phyloP scores from a whole-genome alignment of 2,113 vertebrate species.

The Elaphurus davidianus region DNA sequence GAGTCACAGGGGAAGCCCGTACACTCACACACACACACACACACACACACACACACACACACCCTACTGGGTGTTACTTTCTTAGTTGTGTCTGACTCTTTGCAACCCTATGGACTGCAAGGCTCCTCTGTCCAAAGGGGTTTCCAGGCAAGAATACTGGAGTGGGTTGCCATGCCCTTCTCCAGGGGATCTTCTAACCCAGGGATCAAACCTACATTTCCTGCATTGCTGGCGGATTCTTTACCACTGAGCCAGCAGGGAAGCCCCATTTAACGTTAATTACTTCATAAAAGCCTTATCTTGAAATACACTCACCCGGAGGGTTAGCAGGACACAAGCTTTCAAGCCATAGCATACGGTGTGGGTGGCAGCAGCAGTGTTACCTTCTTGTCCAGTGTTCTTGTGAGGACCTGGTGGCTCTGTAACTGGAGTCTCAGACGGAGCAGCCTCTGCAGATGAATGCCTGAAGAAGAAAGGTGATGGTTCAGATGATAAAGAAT shows the following conservation, averaged over 20 bases:
- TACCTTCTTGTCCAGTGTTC: background rate
- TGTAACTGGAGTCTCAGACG: too few relatives aligned
- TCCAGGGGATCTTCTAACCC: background rate
- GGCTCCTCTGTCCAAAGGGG: background rate
- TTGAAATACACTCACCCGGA: background rate
- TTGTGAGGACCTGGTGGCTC: too few relatives aligned
- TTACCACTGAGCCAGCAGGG: background rate
- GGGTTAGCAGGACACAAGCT: background rate
- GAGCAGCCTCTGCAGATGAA: background rate
- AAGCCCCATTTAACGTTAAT: background rate
- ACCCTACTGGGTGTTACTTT: background rate
- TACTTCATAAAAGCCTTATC: background rate
- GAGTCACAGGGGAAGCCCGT: background rate
- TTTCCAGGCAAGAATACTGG: background rate
- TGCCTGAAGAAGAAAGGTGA: background rate
- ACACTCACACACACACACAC: too few relatives aligned
- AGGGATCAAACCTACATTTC: background rate
- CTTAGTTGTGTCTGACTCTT: background rate
- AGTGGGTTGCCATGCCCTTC: background rate
- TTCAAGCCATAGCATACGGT: background rate
- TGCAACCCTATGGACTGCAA: background rate
- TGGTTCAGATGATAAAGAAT: background rate
- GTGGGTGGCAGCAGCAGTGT: background rate
- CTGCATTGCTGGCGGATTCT: background rate
- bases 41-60: too few relatives aligned